Evolutionary conservation across 2,797 vertebrate species (phyloP), one percentile per base, ranked within the genome.

Genomic region (Toxotes lorentzi): DNA sequence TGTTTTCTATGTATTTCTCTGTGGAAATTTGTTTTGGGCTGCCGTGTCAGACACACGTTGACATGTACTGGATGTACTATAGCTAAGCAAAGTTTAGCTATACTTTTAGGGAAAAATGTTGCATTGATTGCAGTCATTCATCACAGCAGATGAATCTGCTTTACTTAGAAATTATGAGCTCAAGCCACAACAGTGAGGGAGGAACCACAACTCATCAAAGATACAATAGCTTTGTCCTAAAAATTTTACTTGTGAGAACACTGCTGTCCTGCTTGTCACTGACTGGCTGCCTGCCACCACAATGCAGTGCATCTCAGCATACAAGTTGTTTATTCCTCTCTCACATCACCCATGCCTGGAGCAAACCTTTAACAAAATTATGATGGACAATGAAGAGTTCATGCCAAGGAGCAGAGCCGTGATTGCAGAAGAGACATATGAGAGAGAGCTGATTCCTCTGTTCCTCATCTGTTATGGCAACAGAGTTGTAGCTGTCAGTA

Each of bases 111-210:
- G 23, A 12, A 6, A 30, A 34, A 51, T 9, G 24, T 41, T 58
- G 8, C 69, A 81, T 66, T 81, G 78, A 88, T 84, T 83, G 72
- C 63, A 81, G 78, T 68, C 68, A 81, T 87, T 89, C 72, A 81
- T 88, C 87, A 87, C 30, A n/a, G 72, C 66, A 16, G 38, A 82
- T 51, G 61, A 72, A 51, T 85, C 59, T 69, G 62, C 70, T 78
- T 74, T 72, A 70, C 72, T 67, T 50, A 81, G 53, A 81, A 66
- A 79, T 47, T 78, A 41, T 58, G 30, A 82, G 77, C 50, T 68
- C 16, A 34, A 73, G 61, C 74, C 63, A 79, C 56, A 79, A 65
- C 30, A 72, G 58, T 24, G 35, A 76, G 63, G 47, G 61, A 76
- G 48, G 57, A 74, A 32, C 56, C 62, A 32, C 56, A 76, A 43